These are phyloP conservation scores for Gymnorhina tibicen DNA, from an alignment of 2,113 vertebrate species.

Conservation along the genomic window DNA sequence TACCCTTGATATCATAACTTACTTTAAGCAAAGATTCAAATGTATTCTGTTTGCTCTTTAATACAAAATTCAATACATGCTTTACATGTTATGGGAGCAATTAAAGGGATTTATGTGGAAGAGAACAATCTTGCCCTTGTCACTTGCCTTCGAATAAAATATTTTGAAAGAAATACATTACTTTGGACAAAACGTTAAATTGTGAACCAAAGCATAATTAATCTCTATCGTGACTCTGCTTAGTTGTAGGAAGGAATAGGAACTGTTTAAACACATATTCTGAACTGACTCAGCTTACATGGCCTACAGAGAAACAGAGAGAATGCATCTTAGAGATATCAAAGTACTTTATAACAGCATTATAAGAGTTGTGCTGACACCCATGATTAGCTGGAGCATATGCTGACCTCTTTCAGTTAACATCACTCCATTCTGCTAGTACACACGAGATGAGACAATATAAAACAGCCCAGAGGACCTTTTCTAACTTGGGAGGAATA, in stretches of 20 bases:
- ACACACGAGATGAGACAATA: neutral
- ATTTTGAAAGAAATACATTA: slow-evolving; percentile 37
- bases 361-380: neutral
- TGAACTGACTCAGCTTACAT: neutral
- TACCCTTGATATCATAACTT: neutral
- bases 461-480: neutral
- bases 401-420: slow-evolving; percentile 35
- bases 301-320: slow-evolving; percentile 2
- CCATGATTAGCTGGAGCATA: slow-evolving; percentile 2
- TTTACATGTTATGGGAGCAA: neutral
- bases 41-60: neutral
- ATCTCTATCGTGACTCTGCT: neutral
- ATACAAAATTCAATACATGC: neutral
- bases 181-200: neutral
- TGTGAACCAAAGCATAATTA: slow-evolving; percentile 25
- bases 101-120: slow-evolving; percentile 21
- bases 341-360: neutral
- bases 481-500: neutral
- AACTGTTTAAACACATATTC: neutral
- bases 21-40: neutral
- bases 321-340: neutral
- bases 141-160: slow-evolving; percentile 13
- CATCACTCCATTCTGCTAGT: neutral
- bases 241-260: neutral
- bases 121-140: neutral